Conservation (phyloP, 23 tunicate genomes). For the Trididemnum nubilum region DNA sequence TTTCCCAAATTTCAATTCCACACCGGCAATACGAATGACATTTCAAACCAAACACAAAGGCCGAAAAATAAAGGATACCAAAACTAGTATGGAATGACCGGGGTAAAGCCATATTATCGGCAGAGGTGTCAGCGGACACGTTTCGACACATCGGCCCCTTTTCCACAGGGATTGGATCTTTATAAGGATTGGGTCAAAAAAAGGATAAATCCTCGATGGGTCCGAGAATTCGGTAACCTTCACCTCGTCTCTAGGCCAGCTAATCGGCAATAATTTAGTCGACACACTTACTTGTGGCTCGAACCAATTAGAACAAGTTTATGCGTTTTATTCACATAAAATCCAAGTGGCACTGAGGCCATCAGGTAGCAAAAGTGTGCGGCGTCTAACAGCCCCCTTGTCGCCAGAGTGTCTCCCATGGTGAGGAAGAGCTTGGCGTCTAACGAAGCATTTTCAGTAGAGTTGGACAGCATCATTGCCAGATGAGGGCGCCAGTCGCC, state of each 20-base stretch:
- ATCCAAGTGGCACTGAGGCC: conserved; percentile 81
- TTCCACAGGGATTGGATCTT: too few species aligned
- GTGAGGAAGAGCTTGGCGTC: conserved; percentile 70
- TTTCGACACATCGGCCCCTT: too few species aligned
- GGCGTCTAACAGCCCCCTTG: conserved; percentile 77
- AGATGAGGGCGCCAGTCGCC: conserved; percentile 99
- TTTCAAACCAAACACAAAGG: too few species aligned
- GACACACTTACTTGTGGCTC: conserved; percentile 89
- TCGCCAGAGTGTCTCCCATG: conserved; percentile 87
- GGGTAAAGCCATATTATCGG: too few species aligned
- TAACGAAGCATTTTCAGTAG: conserved; percentile 53
- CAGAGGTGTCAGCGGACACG: too few species aligned
- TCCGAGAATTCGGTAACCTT: neutral
- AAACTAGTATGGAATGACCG: too few species aligned
- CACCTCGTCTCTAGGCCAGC: neutral
- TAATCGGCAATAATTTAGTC: too few species aligned
- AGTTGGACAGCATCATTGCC: conserved; percentile 97
- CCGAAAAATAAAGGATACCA: too few species aligned
- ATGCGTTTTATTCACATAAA: conserved; percentile 48
- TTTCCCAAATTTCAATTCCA: too few species aligned
- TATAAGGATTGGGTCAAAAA: too few species aligned
- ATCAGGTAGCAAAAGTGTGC: conserved; percentile 97
- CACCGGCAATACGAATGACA: too few species aligned
- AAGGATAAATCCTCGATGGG: too few species aligned
- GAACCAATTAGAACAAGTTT: conserved; percentile 93